Evolutionary conservation across 2,888 invertebrate genomes (phyloP).

Genomic region (Athripsodes cinereus): DNA sequence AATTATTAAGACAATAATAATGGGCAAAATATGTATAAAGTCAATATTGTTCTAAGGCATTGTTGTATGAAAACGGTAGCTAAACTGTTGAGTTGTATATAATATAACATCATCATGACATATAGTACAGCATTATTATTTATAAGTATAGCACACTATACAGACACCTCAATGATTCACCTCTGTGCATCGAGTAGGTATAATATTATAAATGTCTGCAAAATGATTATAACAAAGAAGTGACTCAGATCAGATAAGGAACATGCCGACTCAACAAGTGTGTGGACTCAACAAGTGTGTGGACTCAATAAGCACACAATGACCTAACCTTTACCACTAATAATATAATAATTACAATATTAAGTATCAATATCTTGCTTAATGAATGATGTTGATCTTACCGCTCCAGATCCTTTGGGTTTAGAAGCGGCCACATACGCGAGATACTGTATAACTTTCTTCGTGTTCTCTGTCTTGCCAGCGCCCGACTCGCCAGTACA

Average conservation of each 20-base stretch:
- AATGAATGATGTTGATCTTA: constrained; percentile 41
- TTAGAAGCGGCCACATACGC: constrained; percentile 99
- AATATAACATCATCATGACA: no score
- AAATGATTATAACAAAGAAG: not conserved
- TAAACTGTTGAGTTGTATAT: not conserved
- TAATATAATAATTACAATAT: no score
- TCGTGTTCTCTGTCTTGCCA: constrained; percentile 99
- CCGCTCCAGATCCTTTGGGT: constrained; percentile 83
- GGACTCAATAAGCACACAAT: no score
- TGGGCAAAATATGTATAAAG: not conserved
- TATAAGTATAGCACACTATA: no score
- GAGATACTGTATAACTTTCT: constrained; percentile 99
- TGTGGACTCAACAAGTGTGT: no score
- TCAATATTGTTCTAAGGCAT: not conserved
- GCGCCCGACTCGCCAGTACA: constrained; percentile 99
- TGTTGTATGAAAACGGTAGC: not conserved
- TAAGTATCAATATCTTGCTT: no score
- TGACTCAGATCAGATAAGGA: not conserved
- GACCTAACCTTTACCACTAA: no score
- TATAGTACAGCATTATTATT: no score
- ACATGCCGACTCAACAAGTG: no score
- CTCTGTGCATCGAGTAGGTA: not conserved
- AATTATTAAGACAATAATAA: not conserved
- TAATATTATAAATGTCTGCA: not conserved
- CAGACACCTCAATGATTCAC: not conserved